Conservation (phyloP, 2,797 vertebrate species). For the Falco naumanni region DNA sequence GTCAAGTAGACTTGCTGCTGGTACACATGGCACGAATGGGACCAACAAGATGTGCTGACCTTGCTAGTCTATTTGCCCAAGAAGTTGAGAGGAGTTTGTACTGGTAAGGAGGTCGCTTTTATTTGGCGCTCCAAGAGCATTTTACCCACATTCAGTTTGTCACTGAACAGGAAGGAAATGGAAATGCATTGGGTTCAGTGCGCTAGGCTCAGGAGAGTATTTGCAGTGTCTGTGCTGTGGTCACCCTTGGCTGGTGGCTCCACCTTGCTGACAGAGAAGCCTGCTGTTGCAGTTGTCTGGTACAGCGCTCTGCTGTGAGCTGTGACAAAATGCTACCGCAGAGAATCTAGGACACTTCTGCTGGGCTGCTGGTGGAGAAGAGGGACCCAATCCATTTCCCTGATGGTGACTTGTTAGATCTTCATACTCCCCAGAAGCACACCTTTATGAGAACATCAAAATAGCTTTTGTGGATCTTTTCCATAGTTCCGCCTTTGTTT, state of each 20-base stretch:
- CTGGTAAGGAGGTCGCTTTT: background rate
- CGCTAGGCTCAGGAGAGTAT: background rate
- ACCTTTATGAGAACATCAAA: background rate
- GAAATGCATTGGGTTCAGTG: background rate
- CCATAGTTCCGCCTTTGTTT: background rate
- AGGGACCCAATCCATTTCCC: background rate
- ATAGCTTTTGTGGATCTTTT: background rate
- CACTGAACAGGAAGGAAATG: background rate
- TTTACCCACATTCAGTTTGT: background rate
- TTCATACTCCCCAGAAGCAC: background rate
- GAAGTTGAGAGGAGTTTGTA: background rate
- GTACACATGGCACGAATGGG: fast-evolving
- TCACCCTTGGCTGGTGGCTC: background rate
- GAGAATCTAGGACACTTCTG: background rate
- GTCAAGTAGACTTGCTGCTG: background rate
- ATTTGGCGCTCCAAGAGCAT: background rate
- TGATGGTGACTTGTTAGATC: background rate
- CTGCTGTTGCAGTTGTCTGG: background rate
- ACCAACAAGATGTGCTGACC: background rate
- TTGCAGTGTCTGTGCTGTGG: background rate
- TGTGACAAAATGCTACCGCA: background rate
- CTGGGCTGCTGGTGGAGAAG: background rate
- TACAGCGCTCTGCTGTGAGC: background rate
- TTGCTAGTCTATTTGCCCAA: background rate
- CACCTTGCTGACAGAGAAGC: background rate